Evolutionary conservation across 1,140 invertebrate species (phyloP), one percentile per base, ranked within the genome.

Genomic region (Habropoda laboriosa): DNA sequence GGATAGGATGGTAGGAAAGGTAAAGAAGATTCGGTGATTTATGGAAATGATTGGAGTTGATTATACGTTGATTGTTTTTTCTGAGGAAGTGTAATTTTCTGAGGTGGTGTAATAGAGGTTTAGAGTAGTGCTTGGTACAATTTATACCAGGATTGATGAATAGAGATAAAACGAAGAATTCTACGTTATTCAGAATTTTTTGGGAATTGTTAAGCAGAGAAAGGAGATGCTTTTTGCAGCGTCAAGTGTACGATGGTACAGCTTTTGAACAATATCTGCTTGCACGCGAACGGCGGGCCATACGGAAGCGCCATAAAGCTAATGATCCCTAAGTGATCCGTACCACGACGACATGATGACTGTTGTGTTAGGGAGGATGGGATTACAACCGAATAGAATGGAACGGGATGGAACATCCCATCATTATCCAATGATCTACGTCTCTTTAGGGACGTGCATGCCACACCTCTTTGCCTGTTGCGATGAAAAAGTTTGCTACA

Each of bases 341-440:
- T 87, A 85, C 83, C 79, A 85, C 81, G 86, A 87, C 84, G 84
- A 86, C 85, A 81, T 78, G 86, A 88, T 87, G 84, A 87, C 80
- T 86, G 86, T 84, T 85, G 78, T 80, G 64, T 82, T 74, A 83
- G 80, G 67, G 85, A 86, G 85, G 85, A 88, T 79, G 83, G 67
- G 86, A 89, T 82, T 82, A 86, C 80, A 82, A 81, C 42, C 86
- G 85, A 86, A 83, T 67, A 79, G 74, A 86, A 88, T 76, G 79
- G 86, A 86, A 88, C 83, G 87, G 81, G 81, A 86, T 70, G 85
- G 77, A 83, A 89, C 88, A 89, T 89, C 88, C 88, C 80, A 89
- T 89, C 87, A 89, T 89, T 89, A 89, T 89, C 80, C 88, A 89
- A 89, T 89, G 87, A 89, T 89, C 80, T 58, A 79, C 82, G 74